Evolutionary conservation across 2,888 invertebrate species (phyloP).

Genomic region (Nephrotoma guestfalica): DNA sequence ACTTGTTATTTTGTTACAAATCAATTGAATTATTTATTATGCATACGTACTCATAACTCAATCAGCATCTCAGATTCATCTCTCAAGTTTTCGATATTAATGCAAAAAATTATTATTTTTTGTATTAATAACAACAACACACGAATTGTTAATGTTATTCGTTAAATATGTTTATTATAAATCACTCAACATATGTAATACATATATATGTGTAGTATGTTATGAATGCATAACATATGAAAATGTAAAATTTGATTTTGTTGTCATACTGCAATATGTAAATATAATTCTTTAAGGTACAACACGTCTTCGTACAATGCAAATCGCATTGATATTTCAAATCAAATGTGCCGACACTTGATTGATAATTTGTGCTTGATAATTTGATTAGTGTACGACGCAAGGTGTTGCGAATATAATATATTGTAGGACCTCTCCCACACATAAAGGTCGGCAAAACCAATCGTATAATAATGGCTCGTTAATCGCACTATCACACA

Average conservation of each 20-base stretch:
- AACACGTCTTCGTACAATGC: not conserved
- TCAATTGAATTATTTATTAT: not conserved
- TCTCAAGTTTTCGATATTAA: not conserved
- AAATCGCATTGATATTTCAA: not conserved
- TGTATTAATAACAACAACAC: not conserved
- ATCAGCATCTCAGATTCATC: not conserved
- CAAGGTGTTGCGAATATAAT: not conserved
- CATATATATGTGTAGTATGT: not conserved
- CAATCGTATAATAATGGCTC: not conserved
- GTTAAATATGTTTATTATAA: not conserved
- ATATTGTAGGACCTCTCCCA: not conserved
- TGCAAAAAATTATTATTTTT: not conserved
- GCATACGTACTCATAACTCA: not conserved
- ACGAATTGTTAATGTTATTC: not conserved
- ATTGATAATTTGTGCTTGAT: not conserved
- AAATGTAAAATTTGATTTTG: not conserved
- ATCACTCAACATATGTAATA: not conserved
- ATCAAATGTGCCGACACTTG: not conserved
- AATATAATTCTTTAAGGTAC: not conserved
- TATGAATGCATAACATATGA: not conserved
- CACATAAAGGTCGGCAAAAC: not conserved
- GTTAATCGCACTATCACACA: not conserved
- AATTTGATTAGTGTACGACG: not conserved
- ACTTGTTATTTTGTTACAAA: not conserved
- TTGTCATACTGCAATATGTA: not conserved